Evolutionary conservation across 2,113 vertebrate species (phyloP), one percentile per base, ranked within the genome.

Genomic region (Eudorcas thomsonii): DNA sequence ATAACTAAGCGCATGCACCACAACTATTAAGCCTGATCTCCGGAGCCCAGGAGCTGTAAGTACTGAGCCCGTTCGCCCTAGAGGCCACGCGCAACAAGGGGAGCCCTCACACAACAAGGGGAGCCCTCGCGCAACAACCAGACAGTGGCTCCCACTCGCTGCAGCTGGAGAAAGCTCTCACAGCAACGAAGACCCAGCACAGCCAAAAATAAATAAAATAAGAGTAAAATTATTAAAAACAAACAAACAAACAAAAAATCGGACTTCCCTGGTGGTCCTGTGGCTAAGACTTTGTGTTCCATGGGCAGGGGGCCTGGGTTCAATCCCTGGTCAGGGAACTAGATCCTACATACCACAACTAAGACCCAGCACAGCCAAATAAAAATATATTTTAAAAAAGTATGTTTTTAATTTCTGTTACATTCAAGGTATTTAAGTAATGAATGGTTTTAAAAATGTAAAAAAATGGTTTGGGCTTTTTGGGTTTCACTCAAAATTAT

Each of bases 11-110:
- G 2, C n/a, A 11, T 1, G 10, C 19, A 71, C 19, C 19, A 23
- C 67, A 23, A 6, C n/a, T 6, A 12, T 71, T 39, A 19, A 71
- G 19, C 67, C 19, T 71, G 67, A 71, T 71, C 19, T 71, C 67
- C 1, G 5, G n/a, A 39, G n/a, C 19, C n/a, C 5, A 23, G 67
- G n/a, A 39, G 5, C 67, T 21, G 2, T n/a, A 39, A 6, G n/a
- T 6, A 23, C 67, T 39, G n/a, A 71, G n/a, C 5, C n/a, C 19
- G 6, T 1, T 0, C 1, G n/a, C n/a, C n/a, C 64, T 36, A 36
- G 67, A 71, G n/a, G n/a, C n/a, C 9, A 23, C 2, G 5, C 67
- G 36, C 67, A 71, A 6, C 64, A 71, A 23, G 64, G 12, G 64
- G 23, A 21, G 9, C n/a, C n/a, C 21, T n/a, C 9, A 2, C 64